Percentiles rank a stretch among this genome's conserved stretches.
Conservation (phyloP, 2,888 invertebrate species). For the Caenorhabditis doughertyi region DNA sequence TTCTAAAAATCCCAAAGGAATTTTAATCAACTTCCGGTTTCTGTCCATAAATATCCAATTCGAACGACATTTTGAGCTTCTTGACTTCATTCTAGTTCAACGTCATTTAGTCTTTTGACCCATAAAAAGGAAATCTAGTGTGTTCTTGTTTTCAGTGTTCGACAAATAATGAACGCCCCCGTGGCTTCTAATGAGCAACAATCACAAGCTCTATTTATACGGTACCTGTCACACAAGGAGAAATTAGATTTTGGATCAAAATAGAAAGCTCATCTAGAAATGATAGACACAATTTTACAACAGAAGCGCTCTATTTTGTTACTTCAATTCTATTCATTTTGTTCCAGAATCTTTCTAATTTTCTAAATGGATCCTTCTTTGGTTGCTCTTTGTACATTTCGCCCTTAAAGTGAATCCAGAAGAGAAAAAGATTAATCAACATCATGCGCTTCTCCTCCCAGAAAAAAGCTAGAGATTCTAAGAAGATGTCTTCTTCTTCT, state of each 20-base stretch:
- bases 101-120: not conserved
- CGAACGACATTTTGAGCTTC: not conserved
- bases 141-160: constrained; percentile 9
- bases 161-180: constrained; percentile 7
- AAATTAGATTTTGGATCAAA: too few relatives aligned
- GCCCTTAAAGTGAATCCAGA: constrained; percentile 15
- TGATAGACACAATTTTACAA: too few relatives aligned
- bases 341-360: not conserved
- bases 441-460: constrained; percentile 11
- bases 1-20: not conserved
- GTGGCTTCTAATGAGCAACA: not conserved
- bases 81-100: constrained; percentile 7
- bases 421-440: constrained; percentile 15
- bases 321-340: not conserved
- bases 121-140: constrained; percentile 1
- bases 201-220: not conserved
- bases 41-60: not conserved
- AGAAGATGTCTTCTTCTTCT: not conserved
- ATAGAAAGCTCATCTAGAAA: too few relatives aligned
- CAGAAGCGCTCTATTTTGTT: not conserved
- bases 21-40: not conserved
- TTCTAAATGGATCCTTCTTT: constrained; percentile 11
- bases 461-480: not conserved
- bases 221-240: not conserved
- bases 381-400: constrained; percentile 15